Evolutionary conservation across 2,113 vertebrate species (phyloP).

Genomic region (Myanophis thanlyinensis): DNA sequence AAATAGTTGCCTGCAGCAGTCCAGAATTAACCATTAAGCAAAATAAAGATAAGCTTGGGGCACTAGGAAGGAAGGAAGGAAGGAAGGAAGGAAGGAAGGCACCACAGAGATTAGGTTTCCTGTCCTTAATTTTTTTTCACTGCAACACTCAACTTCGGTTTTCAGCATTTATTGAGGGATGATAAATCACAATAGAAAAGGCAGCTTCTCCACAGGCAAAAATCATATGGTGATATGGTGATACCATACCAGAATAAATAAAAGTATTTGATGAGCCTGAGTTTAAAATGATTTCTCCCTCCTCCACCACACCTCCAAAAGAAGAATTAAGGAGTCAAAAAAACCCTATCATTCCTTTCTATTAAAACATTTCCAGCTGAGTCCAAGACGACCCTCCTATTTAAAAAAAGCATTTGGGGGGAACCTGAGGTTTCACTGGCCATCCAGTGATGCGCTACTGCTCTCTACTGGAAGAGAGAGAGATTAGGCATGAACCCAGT

Average conservation of each 20-base stretch:
- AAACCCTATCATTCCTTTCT: background rate
- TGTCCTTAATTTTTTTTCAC: background rate
- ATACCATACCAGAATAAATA: background rate
- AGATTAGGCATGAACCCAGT: background rate
- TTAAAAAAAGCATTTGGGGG: background rate
- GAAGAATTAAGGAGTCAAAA: background rate
- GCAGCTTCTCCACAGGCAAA: background rate
- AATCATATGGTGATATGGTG: background rate
- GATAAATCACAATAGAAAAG: background rate
- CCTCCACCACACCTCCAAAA: background rate
- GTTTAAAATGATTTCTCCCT: background rate
- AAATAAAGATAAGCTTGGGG: background rate
- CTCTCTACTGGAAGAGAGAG: background rate
- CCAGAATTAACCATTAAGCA: background rate
- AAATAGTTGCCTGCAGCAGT: background rate
- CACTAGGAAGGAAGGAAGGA: background rate
- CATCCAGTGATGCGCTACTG: background rate
- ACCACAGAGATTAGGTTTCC: background rate
- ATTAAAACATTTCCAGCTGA: background rate
- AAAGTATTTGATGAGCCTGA: background rate
- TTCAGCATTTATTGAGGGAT: background rate
- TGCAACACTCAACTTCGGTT: background rate
- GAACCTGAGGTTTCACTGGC: background rate
- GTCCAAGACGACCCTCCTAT: background rate
- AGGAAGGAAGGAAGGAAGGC: background rate